Percentiles rank a stretch among this genome's conserved stretches.
These are phyloP conservation scores for Prochilodus magdalenae DNA, from an alignment of 2,113 vertebrate species.

Conservation along the genomic window DNA sequence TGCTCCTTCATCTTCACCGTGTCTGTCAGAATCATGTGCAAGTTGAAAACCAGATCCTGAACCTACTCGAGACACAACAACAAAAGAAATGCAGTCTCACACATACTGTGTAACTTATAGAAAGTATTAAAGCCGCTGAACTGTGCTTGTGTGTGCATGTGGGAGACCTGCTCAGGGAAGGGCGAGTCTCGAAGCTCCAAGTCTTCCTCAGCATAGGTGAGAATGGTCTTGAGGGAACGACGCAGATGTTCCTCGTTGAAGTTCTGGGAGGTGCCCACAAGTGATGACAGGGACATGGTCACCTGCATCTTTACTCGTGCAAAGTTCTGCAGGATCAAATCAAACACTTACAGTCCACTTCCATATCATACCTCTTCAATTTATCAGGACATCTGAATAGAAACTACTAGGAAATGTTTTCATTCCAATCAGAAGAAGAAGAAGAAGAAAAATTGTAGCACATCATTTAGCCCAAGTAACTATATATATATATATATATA, in stretches of 20 bases:
- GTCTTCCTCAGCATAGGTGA: constrained; percentile 90
- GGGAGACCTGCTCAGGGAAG: constrained; percentile 86
- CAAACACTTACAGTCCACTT: background rate
- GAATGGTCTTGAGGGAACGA: constrained; percentile 88
- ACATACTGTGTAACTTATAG: background rate
- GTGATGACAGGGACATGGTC: constrained; percentile 91
- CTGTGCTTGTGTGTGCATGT: background rate
- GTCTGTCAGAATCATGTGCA: constrained; percentile 95
- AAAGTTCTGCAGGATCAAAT: constrained; percentile 81
- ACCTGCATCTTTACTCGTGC: constrained; percentile 96
- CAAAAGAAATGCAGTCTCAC: too few relatives aligned
- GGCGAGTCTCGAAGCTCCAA: constrained; percentile 85
- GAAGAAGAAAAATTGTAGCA: too few relatives aligned
- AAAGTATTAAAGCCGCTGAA: background rate
- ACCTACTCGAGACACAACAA: constrained; percentile 73
- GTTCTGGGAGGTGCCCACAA: constrained; percentile 87
- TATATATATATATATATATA: too few relatives aligned
- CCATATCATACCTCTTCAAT: background rate
- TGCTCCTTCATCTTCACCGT: constrained; percentile 96
- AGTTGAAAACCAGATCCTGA: constrained; percentile 91
- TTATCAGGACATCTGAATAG: too few relatives aligned
- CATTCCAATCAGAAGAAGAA: too few relatives aligned
- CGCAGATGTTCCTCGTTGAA: constrained; percentile 91
- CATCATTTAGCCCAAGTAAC: too few relatives aligned
- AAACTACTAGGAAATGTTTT: too few relatives aligned